Evolutionary conservation across 2,797 vertebrate species (phyloP).

Genomic region (Malurus splendens): DNA sequence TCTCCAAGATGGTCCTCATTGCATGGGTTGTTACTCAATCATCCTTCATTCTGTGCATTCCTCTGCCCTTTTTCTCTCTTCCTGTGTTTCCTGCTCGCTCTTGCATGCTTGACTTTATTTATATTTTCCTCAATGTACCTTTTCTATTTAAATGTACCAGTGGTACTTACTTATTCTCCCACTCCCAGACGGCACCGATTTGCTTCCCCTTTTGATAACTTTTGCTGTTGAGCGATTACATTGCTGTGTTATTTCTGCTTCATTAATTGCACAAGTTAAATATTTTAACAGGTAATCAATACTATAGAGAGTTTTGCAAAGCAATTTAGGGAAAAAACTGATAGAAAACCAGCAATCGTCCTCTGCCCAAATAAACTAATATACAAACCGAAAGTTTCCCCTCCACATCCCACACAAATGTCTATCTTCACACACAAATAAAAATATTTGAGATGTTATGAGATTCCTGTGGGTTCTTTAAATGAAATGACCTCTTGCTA

Average conservation of each 20-base stretch:
- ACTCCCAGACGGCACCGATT: background rate
- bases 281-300: background rate
- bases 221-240: background rate
- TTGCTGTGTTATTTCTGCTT: background rate
- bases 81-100: background rate
- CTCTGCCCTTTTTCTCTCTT: background rate
- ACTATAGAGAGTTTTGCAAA: background rate
- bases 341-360: background rate
- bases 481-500: background rate
- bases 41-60: background rate
- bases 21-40: background rate
- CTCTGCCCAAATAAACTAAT: slow-evolving; percentile 20
- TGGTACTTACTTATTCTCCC: background rate
- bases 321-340: background rate
- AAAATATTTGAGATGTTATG: background rate
- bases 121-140: background rate
- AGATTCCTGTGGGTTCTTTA: slow-evolving; percentile 16
- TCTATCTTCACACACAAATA: background rate
- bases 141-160: background rate
- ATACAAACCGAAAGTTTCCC: background rate
- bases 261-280: background rate
- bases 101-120: background rate
- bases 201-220: background rate
- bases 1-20: background rate
- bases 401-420: background rate